These are phyloP conservation scores for Lithosia quadra DNA, from an alignment of 2,888 invertebrate species.

Conservation along the genomic window DNA sequence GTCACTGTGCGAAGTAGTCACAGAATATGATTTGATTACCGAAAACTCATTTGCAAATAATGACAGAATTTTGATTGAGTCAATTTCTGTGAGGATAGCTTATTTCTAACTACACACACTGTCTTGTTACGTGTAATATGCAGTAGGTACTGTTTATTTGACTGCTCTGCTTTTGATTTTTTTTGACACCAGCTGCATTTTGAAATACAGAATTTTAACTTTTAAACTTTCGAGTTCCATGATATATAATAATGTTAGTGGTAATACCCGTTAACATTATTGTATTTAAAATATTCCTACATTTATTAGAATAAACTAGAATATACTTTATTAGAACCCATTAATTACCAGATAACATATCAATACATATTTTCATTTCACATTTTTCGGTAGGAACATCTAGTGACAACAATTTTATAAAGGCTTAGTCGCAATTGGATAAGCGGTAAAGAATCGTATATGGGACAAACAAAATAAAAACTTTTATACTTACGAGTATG, in stretches of 20 bases:
- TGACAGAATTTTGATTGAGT: neutral
- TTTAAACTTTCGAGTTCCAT: neutral
- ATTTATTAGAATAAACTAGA: too few relatives aligned
- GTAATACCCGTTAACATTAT: too few relatives aligned
- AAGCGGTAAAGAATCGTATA: too few relatives aligned
- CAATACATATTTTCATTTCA: too few relatives aligned
- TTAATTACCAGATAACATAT: too few relatives aligned
- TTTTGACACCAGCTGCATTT: neutral
- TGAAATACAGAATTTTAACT: neutral
- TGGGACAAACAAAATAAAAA: too few relatives aligned
- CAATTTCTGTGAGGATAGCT: neutral
- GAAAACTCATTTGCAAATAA: slow-evolving; percentile 1
- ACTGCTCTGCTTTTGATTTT: too few relatives aligned
- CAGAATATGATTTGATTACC: slow-evolving; percentile 26
- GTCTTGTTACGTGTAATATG: neutral
- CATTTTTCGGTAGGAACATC: neutral
- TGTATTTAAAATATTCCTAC: too few relatives aligned
- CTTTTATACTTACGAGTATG: too few relatives aligned
- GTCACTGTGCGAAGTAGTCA: slow-evolving; percentile 24
- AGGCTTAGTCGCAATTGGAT: too few relatives aligned
- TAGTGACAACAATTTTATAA: too few relatives aligned
- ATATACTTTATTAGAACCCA: too few relatives aligned
- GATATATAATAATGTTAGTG: neutral
- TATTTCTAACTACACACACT: neutral
- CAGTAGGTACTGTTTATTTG: neutral